Evolutionary conservation across 2,113 vertebrate genomes (phyloP), one percentile per base, ranked within the genome.

Genomic region (Corynorhinus townsendii): DNA sequence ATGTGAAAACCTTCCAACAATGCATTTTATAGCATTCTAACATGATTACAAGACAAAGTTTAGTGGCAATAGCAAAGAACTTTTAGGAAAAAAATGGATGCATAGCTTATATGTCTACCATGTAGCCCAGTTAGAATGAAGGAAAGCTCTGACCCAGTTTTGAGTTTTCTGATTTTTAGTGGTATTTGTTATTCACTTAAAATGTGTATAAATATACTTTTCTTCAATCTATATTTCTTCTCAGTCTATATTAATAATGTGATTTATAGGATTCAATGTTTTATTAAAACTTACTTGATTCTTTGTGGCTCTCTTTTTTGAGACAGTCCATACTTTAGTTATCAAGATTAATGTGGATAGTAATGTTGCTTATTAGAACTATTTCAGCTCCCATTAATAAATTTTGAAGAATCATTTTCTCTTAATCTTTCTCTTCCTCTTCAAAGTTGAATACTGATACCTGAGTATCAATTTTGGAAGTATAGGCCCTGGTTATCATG

Each of bases 371-470:
- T 92, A 22, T 90, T 87, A 75, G 93, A 92, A 30, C 38, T 19
- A 7, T 85, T 94, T 80, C 5, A 69, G 7, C 5, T 85, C 15
- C 45, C 7, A 26, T 84, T 69, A 86, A 30, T 80, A 2, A 66
- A 9, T 83, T 95, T 76, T 90, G 49, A 71, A 59, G 52, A 82
- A 77, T 0, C 3, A 49, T 86, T 94, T 86, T 73, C 16, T 72
- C 24, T 91, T 86, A 64, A 35, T 89, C 2, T 59, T 80, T 75
- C 16, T 82, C 28, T 86, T 83, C 15, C 54, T 86, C 2, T 90
- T 92, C 20, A 69, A 49, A 91, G n/a, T 89, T 93, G 69, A 95
- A 86, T 77, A 40, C 59, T 89, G n/a, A 49, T 83, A 38, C 9
- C 45, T 66, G 8, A 86, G 1, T 89, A 24, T 93, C 35, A 83